Evolutionary conservation across 1,140 invertebrate genomes (phyloP).

Genomic region (Trichonephila clavata): DNA sequence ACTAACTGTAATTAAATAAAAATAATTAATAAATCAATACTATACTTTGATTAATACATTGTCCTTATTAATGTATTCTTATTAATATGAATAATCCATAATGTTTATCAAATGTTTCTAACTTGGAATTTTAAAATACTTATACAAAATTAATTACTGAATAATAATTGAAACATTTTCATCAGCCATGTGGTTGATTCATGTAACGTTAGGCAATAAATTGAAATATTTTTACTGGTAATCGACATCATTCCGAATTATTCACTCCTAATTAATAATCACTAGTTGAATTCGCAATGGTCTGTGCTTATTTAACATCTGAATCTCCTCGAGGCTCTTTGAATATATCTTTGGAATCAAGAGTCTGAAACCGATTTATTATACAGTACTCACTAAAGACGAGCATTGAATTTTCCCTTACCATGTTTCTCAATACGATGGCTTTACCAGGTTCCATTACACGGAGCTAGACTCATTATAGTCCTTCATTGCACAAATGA

Average conservation of each 20-base stretch:
- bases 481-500: conserved; percentile 38
- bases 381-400: neutral
- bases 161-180: too few species aligned
- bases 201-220: neutral
- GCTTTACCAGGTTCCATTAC: neutral
- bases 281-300: neutral
- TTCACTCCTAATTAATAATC: neutral
- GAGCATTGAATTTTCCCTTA: conserved; percentile 19
- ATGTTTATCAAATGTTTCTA: too few species aligned
- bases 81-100: too few species aligned
- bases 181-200: too few species aligned
- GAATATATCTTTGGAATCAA: conserved; percentile 27
- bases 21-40: too few species aligned
- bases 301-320: conserved; percentile 14
- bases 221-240: neutral
- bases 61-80: too few species aligned
- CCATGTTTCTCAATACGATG: conserved; percentile 5
- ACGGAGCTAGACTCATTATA: neutral
- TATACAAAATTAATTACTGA: too few species aligned
- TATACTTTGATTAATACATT: too few species aligned
- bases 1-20: too few species aligned
- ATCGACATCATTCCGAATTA: neutral
- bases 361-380: conserved; percentile 3
- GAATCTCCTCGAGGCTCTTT: conserved; percentile 7
- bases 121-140: too few species aligned